Evolutionary conservation across 2,888 invertebrate genomes (phyloP), one percentile per base, ranked within the genome.

Genomic region (Trypoxylon attenuatum): DNA sequence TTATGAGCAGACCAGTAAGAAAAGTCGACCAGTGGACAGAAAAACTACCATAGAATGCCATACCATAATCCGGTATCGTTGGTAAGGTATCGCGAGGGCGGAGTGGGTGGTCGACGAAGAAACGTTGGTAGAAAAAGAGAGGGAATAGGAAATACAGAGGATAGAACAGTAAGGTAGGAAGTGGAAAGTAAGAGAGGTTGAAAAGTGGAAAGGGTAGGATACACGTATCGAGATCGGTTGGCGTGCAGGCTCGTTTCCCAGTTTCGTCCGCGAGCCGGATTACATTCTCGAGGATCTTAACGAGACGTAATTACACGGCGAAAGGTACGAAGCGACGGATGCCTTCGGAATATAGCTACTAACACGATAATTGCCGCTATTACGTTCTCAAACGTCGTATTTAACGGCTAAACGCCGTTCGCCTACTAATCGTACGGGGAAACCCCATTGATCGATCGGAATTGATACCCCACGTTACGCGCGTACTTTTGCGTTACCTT

Each of bases 331-430:
- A 76, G 71, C 75, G 73, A 71, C 72, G 77, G 80, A 81, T 81
- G 78, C 78, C 79, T 77, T 75, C 69, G 76, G 77, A 83, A 82
- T 79, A 81, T 71, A 77, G 78, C 79, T 71, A 83, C 83, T 85
- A 84, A 85, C 85, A 82, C 81, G 84, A 84, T 85, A 86, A 86
- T 86, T 85, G 84, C 82, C 78, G 81, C 80, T 82, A 83, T 86
- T 85, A 84, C 80, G 78, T 71, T 76, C 77, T 74, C 79, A 79
- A 84, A 83, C 81, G 83, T 82, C 84, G 83, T 82, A 83, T 85
- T 85, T 84, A 85, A 84, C 82, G 69, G 77, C 74, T 83, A 82
- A 85, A 84, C 81, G 82, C 73, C 72, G 67, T 76, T 83, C 77
- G 82, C 79, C 82, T 80, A 79, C 80, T 82, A 83, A 84, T 84